These are phyloP conservation scores for Amblyjoppa proteus DNA, from an alignment of 2,888 invertebrate genomes.

Conservation along the genomic window DNA sequence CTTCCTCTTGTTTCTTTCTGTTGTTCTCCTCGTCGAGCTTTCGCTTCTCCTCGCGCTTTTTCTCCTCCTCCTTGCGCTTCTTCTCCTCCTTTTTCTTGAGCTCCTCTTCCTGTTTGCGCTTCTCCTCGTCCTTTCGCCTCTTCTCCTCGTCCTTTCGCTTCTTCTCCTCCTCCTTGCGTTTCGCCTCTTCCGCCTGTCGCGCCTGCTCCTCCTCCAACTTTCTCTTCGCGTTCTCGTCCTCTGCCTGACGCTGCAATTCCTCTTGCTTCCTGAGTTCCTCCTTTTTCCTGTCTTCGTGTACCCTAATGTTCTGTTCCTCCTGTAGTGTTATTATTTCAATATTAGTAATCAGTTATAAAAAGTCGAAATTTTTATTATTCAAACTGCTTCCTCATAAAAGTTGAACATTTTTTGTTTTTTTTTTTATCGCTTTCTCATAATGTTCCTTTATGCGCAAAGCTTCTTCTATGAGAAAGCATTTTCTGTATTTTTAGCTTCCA, in stretches of 20 bases:
- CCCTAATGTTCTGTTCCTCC: constrained; percentile 80
- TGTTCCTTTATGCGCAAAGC: no score
- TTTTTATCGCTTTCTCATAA: no score
- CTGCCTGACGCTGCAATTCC: constrained; percentile 83
- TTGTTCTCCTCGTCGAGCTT: constrained; percentile 84
- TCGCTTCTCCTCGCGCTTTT: constrained; percentile 85
- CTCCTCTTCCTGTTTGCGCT: constrained; percentile 86
- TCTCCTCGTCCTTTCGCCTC: constrained; percentile 85
- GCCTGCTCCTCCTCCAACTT: constrained; percentile 79
- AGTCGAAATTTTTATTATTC: neutral
- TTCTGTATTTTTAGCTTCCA: no score
- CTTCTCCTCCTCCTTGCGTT: constrained; percentile 86
- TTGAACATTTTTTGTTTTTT: no score
- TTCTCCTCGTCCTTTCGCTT: constrained; percentile 86
- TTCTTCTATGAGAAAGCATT: no score
- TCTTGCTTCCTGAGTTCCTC: constrained; percentile 85
- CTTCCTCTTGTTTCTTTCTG: constrained; percentile 84
- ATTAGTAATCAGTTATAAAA: neutral
- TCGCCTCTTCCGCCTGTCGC: constrained; percentile 78
- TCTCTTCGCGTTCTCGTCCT: constrained; percentile 77
- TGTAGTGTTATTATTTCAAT: constrained; percentile 37
- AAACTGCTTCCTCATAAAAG: no score
- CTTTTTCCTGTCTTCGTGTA: constrained; percentile 85
- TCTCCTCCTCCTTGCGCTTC: constrained; percentile 86
- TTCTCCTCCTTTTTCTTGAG: constrained; percentile 86